Conservation (phyloP, 2,113 vertebrate species). For the Sceloporus undulatus region DNA sequence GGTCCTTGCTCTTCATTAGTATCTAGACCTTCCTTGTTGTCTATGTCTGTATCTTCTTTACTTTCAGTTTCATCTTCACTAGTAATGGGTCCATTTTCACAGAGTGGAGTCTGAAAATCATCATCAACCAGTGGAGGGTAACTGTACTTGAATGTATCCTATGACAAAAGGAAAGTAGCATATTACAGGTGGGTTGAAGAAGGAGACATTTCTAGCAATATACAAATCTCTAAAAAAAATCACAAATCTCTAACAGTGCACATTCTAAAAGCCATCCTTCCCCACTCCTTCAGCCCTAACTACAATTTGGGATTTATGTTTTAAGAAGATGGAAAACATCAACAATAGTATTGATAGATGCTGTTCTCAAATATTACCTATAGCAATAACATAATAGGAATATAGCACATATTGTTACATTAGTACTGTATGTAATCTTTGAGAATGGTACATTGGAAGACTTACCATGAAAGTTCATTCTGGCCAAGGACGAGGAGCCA, state of each 20-base stretch:
- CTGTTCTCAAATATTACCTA: background rate
- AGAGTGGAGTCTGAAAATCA: constrained; percentile 94
- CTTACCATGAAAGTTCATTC: no score
- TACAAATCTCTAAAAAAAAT: background rate
- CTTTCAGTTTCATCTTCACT: constrained; percentile 93
- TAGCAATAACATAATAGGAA: background rate
- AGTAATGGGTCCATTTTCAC: constrained; percentile 92
- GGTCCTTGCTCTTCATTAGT: constrained; percentile 81
- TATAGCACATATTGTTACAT: no score
- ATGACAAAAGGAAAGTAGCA: constrained; percentile 49
- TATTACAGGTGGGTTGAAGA: background rate
- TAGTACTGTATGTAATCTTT: no score
- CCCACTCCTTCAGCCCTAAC: background rate
- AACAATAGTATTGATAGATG: background rate
- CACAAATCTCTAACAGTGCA: background rate
- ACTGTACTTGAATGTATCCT: constrained; percentile 96
- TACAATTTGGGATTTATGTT: constrained; percentile 19
- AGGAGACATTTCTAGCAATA: background rate
- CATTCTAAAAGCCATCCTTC: background rate
- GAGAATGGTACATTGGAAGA: no score
- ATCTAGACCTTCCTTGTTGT: constrained; percentile 87
- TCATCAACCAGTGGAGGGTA: constrained; percentile 98
- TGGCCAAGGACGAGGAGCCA: no score
- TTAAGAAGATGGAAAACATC: background rate
- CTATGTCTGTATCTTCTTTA: constrained; percentile 87